Percentiles rank a stretch among this genome's conserved stretches.
phyloP scores from a whole-genome alignment of 2,797 vertebrate genomes.

The Iguana delicatissima region DNA sequence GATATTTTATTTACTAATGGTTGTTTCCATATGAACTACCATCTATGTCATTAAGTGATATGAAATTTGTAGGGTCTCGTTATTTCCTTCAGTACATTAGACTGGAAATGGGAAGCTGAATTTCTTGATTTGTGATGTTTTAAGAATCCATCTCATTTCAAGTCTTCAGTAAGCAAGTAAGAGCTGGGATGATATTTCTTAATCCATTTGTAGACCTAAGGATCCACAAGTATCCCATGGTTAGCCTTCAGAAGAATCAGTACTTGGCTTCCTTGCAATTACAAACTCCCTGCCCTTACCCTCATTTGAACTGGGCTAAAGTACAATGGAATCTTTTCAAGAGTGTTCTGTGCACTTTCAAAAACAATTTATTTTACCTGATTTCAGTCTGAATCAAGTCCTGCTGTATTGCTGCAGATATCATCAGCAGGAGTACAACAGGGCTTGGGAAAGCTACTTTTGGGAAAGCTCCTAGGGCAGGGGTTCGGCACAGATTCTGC shows the following conservation, averaged over 20 bases:
- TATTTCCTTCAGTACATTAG: background rate
- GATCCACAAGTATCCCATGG: background rate
- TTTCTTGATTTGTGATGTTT: conserved; percentile 55
- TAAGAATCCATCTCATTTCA: conserved; percentile 61
- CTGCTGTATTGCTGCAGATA: background rate
- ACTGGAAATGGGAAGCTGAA: background rate
- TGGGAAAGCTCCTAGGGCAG: background rate
- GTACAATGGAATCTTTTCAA: background rate
- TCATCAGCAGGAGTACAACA: background rate
- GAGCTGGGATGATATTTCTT: conserved; percentile 7
- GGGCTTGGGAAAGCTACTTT: background rate
- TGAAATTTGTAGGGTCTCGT: conserved; percentile 39
- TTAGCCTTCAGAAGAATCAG: background rate
- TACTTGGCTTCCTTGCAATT: background rate
- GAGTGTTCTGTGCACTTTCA: background rate
- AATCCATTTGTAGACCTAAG: background rate
- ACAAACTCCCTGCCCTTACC: background rate
- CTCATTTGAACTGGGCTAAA: background rate
- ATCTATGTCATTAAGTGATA: conserved; percentile 59
- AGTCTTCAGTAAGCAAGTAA: conserved; percentile 63
- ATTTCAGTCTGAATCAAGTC: background rate
- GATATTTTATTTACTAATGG: conserved; percentile 38
- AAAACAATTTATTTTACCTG: background rate
- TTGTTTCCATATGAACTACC: conserved; percentile 30
- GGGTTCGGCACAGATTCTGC: background rate